Evolutionary conservation across 2,888 invertebrate genomes (phyloP).

Genomic region (Andrena flavipes): DNA sequence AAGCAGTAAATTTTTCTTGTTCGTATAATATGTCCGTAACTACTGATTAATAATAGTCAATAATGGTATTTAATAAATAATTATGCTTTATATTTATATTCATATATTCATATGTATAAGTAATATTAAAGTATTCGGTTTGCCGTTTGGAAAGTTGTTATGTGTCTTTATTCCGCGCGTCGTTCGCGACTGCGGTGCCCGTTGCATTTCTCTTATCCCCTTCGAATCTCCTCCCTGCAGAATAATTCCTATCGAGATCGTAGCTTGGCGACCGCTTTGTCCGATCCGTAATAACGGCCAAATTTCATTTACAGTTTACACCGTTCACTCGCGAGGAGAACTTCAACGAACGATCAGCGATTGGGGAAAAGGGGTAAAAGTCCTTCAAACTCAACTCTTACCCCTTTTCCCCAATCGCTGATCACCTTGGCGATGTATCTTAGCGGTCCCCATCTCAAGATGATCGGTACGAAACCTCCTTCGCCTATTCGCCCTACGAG

Average conservation of each 20-base stretch:
- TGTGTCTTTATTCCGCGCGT: slow-evolving; percentile 43
- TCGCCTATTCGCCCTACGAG: no score
- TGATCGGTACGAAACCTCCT: no score
- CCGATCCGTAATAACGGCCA: background rate
- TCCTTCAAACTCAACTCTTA: no score
- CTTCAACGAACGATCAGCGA: slow-evolving; percentile 6
- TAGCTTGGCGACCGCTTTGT: background rate
- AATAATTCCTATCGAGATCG: background rate
- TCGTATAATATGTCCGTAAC: slow-evolving; percentile 69
- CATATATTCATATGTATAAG: slow-evolving; percentile 68
- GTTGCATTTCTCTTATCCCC: slow-evolving; percentile 22
- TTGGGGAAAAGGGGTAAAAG: no score
- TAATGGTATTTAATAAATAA: slow-evolving; percentile 66
- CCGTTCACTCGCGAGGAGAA: background rate
- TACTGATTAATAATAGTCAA: slow-evolving; percentile 68
- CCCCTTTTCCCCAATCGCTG: no score
- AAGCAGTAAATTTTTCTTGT: slow-evolving; percentile 78
- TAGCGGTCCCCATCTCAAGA: no score
- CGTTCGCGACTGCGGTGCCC: slow-evolving; percentile 41
- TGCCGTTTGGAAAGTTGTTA: slow-evolving; percentile 62
- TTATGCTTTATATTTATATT: slow-evolving; percentile 60
- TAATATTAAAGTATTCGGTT: slow-evolving; percentile 71
- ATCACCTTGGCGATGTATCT: no score
- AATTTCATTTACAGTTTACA: background rate
- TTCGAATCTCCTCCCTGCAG: background rate